phyloP scores from a whole-genome alignment of 2,797 vertebrate genomes.

The Novumbra hubbsi region DNA sequence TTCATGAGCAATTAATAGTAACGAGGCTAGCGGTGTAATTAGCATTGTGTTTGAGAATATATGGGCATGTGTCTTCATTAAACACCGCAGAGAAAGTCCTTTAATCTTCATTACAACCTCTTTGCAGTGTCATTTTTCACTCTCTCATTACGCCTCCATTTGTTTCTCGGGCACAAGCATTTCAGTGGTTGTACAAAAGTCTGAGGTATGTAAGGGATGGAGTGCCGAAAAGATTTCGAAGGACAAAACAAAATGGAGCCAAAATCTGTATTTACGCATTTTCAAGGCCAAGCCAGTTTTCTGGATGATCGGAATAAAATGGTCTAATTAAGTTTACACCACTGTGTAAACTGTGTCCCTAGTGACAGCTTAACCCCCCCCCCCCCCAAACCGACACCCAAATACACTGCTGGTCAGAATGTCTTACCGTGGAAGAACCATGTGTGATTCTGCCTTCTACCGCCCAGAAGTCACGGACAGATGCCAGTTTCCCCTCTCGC shows the following conservation, averaged over 20 bases:
- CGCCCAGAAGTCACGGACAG: constrained; percentile 35
- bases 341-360: constrained; percentile 21
- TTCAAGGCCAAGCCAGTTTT: constrained; percentile 44
- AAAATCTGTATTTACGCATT: constrained; percentile 21
- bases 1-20: constrained; percentile 79
- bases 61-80: constrained; percentile 75
- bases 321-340: constrained; percentile 34
- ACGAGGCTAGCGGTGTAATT: constrained; percentile 67
- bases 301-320: constrained; percentile 49
- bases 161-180: constrained; percentile 34
- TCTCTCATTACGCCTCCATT: constrained; percentile 66
- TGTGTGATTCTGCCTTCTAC: constrained; percentile 46
- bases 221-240: not conserved
- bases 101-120: constrained; percentile 75
- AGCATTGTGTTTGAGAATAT: constrained; percentile 69
- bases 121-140: constrained; percentile 64
- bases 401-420: too few relatives aligned
- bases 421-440: not conserved
- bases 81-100: constrained; percentile 60
- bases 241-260: too few relatives aligned
- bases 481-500: constrained; percentile 40
- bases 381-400: too few relatives aligned
- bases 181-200: constrained; percentile 18
- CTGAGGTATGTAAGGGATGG: not conserved
- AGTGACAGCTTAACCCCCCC: not conserved